Conservation (phyloP, 37 sponge, comb jelly and placozoan species). For the Aplysina aerophoba region DNA sequence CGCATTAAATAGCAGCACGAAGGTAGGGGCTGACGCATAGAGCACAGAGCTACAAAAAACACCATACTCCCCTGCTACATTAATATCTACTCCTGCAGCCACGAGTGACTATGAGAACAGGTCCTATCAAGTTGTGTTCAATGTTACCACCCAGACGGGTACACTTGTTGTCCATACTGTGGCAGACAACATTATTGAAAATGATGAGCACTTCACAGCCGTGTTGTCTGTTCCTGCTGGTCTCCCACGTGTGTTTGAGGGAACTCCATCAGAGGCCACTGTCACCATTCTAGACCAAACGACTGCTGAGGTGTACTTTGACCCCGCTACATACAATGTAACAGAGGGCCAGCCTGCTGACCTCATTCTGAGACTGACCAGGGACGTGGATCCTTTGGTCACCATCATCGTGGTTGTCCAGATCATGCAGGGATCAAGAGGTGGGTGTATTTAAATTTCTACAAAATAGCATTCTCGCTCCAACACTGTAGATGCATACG, state of each 20-base stretch:
- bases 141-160: conserved; percentile 13
- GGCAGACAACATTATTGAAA: no score
- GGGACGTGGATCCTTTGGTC: not conserved
- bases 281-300: conserved; percentile 14
- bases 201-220: no score
- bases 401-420: not conserved
- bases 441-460: no score
- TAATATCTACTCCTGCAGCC: not conserved
- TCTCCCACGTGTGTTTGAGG: not conserved
- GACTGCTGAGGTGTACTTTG: conserved; percentile 1
- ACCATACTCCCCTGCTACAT: no score
- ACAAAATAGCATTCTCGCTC: no score
- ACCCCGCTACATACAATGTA: not conserved
- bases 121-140: not conserved
- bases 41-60: no score
- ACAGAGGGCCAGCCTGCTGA: not conserved
- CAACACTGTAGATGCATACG: not conserved
- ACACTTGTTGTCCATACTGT: not conserved
- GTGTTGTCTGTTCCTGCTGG: not conserved
- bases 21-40: no score
- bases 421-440: no score
- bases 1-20: no score
- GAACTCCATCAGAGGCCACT: not conserved
- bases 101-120: not conserved
- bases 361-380: not conserved